Evolutionary conservation across 1,140 invertebrate species (phyloP).

Genomic region (Oedothorax gibbosus): DNA sequence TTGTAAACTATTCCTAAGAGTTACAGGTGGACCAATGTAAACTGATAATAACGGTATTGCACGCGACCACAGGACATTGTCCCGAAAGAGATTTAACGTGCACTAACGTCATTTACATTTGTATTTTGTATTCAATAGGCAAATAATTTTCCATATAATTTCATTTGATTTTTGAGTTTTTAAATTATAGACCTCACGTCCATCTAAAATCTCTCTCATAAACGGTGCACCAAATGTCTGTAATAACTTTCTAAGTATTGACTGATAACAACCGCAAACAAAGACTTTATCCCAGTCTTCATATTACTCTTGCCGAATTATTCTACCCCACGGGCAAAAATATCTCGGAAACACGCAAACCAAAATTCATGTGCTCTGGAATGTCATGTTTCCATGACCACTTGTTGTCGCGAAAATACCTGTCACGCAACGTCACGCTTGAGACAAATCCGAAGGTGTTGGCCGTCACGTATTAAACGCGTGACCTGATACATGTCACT

Average conservation of each 20-base stretch:
- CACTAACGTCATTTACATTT: too few species aligned
- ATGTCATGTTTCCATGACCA: background rate
- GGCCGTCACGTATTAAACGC: background rate
- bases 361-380: background rate
- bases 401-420: background rate
- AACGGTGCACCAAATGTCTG: background rate
- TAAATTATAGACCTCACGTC: too few species aligned
- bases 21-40: too few species aligned
- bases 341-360: background rate
- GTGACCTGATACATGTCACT: background rate
- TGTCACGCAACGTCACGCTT: background rate
- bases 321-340: background rate
- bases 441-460: background rate
- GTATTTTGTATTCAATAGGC: too few species aligned
- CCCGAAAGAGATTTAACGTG: too few species aligned
- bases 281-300: background rate
- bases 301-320: background rate
- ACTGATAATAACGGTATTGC: too few species aligned
- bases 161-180: too few species aligned
- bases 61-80: too few species aligned
- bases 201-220: too few species aligned
- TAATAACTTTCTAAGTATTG: background rate
- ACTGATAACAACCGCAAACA: background rate
- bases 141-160: too few species aligned
- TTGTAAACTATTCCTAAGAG: too few species aligned